Conservation (phyloP, 1,140 invertebrate genomes). For the Pogonus chalceus region DNA sequence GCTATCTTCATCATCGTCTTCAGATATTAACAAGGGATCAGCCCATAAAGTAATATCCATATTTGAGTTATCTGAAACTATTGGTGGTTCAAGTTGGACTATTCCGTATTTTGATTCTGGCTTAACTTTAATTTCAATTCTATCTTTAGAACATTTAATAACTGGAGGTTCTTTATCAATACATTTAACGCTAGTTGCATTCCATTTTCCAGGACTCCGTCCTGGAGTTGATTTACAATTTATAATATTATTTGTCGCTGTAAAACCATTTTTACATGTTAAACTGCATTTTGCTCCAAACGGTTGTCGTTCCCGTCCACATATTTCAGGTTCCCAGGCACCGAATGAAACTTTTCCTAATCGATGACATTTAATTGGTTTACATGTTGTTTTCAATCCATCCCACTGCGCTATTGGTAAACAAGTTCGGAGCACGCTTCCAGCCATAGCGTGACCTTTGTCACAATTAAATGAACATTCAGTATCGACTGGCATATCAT, state of each 20-base stretch:
- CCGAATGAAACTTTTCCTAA: slow-evolving; percentile 40
- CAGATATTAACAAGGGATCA: too few species aligned
- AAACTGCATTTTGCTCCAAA: slow-evolving; percentile 46
- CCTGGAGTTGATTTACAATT: slow-evolving; percentile 20
- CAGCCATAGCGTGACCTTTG: slow-evolving; percentile 51
- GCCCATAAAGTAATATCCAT: slow-evolving; percentile 37
- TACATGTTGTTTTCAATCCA: slow-evolving; percentile 53
- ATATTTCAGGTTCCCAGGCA: slow-evolving; percentile 38
- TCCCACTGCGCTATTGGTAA: slow-evolving; percentile 60
- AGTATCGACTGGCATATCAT: slow-evolving; percentile 44
- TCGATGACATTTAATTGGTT: slow-evolving; percentile 46
- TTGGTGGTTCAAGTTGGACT: slow-evolving; percentile 40
- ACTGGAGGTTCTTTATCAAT: slow-evolving; percentile 33
- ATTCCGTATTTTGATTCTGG: slow-evolving; percentile 43
- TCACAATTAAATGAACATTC: slow-evolving; percentile 55
- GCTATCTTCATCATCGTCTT: too few species aligned
- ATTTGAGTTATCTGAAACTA: slow-evolving; percentile 39
- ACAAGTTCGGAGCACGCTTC: slow-evolving; percentile 54
- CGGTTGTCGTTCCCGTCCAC: slow-evolving; percentile 37
- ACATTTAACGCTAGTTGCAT: neutral
- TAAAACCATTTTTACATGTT: slow-evolving; percentile 45
- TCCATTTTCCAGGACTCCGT: neutral
- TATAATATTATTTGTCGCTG: slow-evolving; percentile 43
- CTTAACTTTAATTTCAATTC: slow-evolving; percentile 30
- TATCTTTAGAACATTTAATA: slow-evolving; percentile 43